These are phyloP conservation scores for Hydrozoanthus gracilis DNA, from an alignment of 92 coral and sea anemone genomes.

Conservation along the genomic window DNA sequence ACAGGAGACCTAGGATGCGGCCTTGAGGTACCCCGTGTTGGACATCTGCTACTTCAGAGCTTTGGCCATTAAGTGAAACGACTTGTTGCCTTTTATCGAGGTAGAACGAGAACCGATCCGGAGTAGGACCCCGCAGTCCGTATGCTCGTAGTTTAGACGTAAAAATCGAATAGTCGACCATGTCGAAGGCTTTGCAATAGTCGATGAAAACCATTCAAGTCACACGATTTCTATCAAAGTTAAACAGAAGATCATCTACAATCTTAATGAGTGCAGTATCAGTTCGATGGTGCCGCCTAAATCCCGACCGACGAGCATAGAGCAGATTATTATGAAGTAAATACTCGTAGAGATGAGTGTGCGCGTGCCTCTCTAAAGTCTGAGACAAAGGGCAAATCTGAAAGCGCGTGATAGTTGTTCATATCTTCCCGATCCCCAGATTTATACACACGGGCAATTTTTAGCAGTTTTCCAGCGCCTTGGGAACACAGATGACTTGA, in stretches of 20 bases:
- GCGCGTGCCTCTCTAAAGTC: conserved; percentile 3
- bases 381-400: conserved; percentile 1
- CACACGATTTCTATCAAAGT: not conserved
- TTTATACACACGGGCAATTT: conserved; percentile 27
- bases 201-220: not conserved
- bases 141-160: conserved; percentile 2
- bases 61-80: not conserved
- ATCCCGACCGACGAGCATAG: conserved; percentile 34
- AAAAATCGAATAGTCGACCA: conserved; percentile 28
- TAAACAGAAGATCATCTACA: conserved; percentile 4
- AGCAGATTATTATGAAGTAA: conserved; percentile 27
- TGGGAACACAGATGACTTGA: not conserved
- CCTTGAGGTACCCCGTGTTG: conserved; percentile 39
- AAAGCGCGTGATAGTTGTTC: conserved; percentile 36
- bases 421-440: conserved; percentile 1
- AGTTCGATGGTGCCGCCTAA: conserved; percentile 23
- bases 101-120: not conserved
- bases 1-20: conserved; percentile 24
- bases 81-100: conserved; percentile 11
- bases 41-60: not conserved
- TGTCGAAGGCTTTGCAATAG: conserved; percentile 18
- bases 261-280: conserved; percentile 7
- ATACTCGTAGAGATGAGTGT: conserved; percentile 32
- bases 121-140: not conserved
- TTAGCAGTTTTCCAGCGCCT: conserved; percentile 30